A percentile compares a stretch with the other conserved stretches of the same genome.
Conservation (phyloP, 2,797 vertebrate genomes). For the Luscinia megarhynchos region DNA sequence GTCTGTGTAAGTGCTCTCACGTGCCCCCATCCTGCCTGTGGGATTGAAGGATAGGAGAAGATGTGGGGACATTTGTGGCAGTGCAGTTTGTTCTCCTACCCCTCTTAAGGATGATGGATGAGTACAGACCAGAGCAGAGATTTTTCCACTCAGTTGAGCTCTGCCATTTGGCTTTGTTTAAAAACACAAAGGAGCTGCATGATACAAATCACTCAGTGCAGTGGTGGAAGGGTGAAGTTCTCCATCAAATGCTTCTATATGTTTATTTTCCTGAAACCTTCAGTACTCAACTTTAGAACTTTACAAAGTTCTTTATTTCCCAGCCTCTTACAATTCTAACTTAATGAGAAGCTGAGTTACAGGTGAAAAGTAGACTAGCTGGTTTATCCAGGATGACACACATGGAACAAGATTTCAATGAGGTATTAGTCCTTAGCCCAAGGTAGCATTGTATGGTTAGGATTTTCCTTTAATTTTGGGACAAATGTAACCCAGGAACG, state of each 20-base stretch:
- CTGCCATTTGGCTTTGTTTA: constrained; percentile 3
- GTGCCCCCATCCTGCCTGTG: rapidly evolving
- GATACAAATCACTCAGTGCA: background rate
- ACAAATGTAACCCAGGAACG: background rate
- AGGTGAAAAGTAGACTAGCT: background rate
- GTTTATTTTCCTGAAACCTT: background rate
- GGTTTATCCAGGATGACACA: background rate
- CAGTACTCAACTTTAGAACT: background rate
- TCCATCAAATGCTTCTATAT: background rate
- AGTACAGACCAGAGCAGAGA: background rate
- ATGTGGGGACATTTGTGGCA: background rate
- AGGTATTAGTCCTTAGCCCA: background rate
- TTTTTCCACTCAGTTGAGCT: background rate
- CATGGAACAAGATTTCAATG: background rate
- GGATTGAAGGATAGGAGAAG: background rate
- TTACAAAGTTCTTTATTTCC: background rate
- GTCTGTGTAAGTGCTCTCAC: background rate
- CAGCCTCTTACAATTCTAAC: background rate
- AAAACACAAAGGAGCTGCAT: background rate
- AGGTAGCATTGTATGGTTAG: background rate
- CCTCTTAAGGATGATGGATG: background rate
- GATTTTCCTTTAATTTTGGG: background rate
- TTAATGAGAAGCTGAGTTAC: background rate
- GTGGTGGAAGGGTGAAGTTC: background rate
- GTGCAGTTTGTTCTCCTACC: background rate